Evolutionary conservation across 2,113 vertebrate species (phyloP).

Genomic region (Prochilodus magdalenae): DNA sequence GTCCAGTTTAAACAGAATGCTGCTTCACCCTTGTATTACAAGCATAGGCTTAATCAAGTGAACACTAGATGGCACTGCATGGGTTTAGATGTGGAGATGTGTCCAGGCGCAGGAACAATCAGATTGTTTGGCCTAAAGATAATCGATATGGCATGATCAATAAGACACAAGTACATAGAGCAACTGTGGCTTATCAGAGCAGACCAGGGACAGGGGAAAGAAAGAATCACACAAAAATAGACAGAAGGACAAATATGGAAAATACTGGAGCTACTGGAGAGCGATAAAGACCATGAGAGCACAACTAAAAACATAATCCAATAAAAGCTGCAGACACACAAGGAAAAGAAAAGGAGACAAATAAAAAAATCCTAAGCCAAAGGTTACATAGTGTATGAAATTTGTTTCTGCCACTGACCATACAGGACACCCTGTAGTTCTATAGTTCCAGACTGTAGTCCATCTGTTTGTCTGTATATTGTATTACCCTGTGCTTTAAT

Average conservation of each 20-base stretch:
- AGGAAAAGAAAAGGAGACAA: neutral
- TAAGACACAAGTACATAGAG: conserved; percentile 8
- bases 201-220: neutral
- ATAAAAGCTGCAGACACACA: too few species aligned
- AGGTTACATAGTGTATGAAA: too few species aligned
- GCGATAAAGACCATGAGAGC: neutral
- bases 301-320: neutral
- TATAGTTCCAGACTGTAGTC: too few species aligned
- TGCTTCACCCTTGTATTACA: neutral
- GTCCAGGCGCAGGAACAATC: conserved; percentile 42
- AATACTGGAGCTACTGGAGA: neutral
- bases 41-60: neutral
- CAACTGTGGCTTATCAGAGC: neutral
- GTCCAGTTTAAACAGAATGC: too few species aligned
- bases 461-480: too few species aligned
- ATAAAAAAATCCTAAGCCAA: neutral
- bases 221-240: neutral
- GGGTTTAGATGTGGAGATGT: conserved; percentile 22
- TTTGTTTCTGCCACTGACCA: too few species aligned
- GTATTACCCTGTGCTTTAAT: too few species aligned
- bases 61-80: conserved; percentile 26
- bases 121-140: conserved; percentile 57
- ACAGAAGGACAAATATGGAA: neutral
- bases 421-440: too few species aligned
- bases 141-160: conserved; percentile 64